A percentile compares a stretch with the other conserved stretches of the same genome.
Evolutionary conservation across 2,888 invertebrate species (phyloP).

Genomic region (Melinopterus prodromus): DNA sequence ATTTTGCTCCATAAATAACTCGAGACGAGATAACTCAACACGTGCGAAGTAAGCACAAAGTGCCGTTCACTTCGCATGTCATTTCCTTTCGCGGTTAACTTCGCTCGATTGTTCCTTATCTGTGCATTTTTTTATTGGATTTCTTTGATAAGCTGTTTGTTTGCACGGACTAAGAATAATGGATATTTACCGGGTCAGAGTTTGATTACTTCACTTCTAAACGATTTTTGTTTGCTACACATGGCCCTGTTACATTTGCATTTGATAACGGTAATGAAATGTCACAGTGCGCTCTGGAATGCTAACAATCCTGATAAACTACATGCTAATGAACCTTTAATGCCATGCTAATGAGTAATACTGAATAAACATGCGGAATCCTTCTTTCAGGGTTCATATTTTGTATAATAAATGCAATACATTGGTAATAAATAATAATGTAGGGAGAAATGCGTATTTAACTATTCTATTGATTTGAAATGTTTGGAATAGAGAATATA

Average conservation of each 20-base stretch:
- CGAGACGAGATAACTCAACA: conserved; percentile 46
- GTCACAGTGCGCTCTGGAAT: neutral
- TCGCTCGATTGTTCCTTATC: neutral
- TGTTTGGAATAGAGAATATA: too few species aligned
- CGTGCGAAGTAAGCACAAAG: conserved; percentile 46
- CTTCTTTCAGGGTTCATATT: too few species aligned
- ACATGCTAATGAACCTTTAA: neutral
- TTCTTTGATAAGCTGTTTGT: neutral
- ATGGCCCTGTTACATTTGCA: neutral
- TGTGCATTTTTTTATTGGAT: neutral
- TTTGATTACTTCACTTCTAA: neutral
- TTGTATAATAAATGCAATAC: too few species aligned
- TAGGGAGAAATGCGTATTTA: too few species aligned
- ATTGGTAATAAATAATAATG: too few species aligned
- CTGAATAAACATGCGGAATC: neutral
- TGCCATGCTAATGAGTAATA: neutral
- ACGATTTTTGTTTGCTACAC: neutral
- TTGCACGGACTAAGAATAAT: neutral
- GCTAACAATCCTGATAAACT: conserved; percentile 4
- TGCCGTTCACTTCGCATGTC: conserved; percentile 6
- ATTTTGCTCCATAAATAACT: conserved; percentile 51
- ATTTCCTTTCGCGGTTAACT: neutral
- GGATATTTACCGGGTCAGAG: neutral
- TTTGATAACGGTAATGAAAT: neutral
- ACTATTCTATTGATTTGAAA: too few species aligned